A percentile compares a stretch with the other conserved stretches of the same genome.
phyloP scores from a whole-genome alignment of 2,888 invertebrate species.

The Gibbula magus region DNA sequence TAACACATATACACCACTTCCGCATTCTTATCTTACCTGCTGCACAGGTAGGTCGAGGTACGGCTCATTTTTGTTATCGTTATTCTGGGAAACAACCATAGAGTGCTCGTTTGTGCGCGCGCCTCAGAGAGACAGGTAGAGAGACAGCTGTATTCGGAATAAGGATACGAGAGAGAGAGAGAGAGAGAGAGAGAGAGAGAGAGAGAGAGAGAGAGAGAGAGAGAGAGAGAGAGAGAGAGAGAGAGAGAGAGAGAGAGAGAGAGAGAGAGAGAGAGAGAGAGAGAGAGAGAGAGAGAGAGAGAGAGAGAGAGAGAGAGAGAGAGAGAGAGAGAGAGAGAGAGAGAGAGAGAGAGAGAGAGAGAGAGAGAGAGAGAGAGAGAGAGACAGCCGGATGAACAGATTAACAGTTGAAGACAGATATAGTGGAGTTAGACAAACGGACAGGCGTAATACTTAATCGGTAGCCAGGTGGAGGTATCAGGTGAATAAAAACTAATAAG shows the following conservation, averaged over 20 bases:
- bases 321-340: background rate
- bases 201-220: slow-evolving; percentile 7
- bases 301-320: background rate
- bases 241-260: slow-evolving; percentile 3
- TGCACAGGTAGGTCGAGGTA: background rate
- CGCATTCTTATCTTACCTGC: no score
- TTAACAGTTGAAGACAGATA: background rate
- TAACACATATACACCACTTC: no score
- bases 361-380: background rate
- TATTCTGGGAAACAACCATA: no score
- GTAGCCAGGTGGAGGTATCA: background rate
- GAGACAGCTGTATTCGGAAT: background rate
- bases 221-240: slow-evolving; percentile 5
- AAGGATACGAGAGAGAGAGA: slow-evolving; percentile 3
- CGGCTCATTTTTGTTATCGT: background rate
- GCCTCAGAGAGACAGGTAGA: background rate
- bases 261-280: background rate
- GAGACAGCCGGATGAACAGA: background rate
- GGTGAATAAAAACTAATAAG: no score
- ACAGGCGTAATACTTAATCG: background rate
- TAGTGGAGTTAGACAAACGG: background rate
- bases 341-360: background rate
- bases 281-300: slow-evolving; percentile 10
- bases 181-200: slow-evolving; percentile 19
- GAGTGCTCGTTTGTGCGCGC: no score